Evolutionary conservation across 2,797 vertebrate species (phyloP).

Genomic region (Falco cherrug): DNA sequence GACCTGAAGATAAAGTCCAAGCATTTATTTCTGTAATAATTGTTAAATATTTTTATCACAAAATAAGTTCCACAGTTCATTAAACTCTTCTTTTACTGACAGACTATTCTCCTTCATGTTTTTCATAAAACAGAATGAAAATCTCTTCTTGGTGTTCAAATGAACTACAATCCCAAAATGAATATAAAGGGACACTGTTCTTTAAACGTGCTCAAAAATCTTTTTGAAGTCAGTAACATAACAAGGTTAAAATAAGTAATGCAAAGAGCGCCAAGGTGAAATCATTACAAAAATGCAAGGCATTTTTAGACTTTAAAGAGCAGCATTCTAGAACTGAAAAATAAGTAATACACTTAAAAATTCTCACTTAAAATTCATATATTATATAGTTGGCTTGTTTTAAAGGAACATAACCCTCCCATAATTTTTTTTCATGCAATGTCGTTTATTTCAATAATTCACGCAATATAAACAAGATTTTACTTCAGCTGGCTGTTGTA

Average conservation of each 20-base stretch:
- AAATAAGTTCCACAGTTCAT: background rate
- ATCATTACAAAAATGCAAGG: background rate
- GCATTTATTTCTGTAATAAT: constrained; percentile 58
- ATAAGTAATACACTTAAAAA: constrained; percentile 14
- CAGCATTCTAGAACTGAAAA: constrained; percentile 8
- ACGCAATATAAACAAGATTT: constrained; percentile 35
- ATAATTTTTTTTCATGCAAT: constrained; percentile 28
- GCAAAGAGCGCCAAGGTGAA: background rate
- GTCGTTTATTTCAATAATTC: background rate
- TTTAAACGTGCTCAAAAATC: background rate
- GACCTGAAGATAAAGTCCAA: constrained; percentile 34
- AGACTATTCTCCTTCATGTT: background rate
- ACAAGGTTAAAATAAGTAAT: constrained; percentile 6
- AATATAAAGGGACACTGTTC: background rate
- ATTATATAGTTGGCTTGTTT: background rate
- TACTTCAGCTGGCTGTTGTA: background rate
- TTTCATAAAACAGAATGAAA: background rate
- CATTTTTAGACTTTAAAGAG: constrained; percentile 1
- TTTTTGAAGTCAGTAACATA: background rate
- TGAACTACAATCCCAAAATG: background rate
- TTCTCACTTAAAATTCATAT: background rate
- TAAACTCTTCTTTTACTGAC: background rate
- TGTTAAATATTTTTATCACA: constrained; percentile 41
- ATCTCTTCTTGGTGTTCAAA: background rate
- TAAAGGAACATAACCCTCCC: background rate